These are phyloP conservation scores for Anguilla marmorata DNA, from an alignment of 2,797 vertebrate species.

Conservation along the genomic window DNA sequence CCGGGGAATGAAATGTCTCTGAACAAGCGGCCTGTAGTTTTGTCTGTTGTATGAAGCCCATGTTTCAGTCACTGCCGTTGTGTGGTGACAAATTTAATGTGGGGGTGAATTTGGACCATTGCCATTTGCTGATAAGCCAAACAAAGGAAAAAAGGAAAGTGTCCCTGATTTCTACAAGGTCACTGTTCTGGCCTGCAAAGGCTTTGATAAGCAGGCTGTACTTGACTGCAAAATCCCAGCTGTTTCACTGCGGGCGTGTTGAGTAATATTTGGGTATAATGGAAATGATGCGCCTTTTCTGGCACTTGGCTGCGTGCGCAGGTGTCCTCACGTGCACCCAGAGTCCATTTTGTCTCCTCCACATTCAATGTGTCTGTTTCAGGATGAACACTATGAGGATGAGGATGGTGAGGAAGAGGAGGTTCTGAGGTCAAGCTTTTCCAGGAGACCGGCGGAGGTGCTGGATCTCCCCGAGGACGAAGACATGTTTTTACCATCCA, in stretches of 20 bases:
- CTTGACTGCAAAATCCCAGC: slow-evolving; percentile 18
- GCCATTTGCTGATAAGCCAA: slow-evolving; percentile 42
- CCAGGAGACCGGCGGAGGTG: slow-evolving; percentile 77
- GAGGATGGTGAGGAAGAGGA: slow-evolving; percentile 73
- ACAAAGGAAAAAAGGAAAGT: slow-evolving; percentile 25
- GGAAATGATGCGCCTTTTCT: background rate
- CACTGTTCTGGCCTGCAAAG: background rate
- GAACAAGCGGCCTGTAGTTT: background rate
- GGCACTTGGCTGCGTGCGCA: slow-evolving; percentile 31
- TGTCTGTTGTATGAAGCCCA: background rate
- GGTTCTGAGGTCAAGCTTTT: slow-evolving; percentile 80
- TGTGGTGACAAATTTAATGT: background rate
- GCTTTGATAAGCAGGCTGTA: slow-evolving; percentile 14
- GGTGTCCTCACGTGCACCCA: slow-evolving; percentile 35
- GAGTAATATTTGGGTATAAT: slow-evolving; percentile 41
- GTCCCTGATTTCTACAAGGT: slow-evolving; percentile 14
- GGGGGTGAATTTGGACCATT: background rate
- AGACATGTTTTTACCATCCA: slow-evolving; percentile 75
- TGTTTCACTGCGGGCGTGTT: background rate
- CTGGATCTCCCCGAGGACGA: slow-evolving; percentile 85
- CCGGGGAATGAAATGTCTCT: background rate
- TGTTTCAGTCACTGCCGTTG: background rate
- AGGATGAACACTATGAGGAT: slow-evolving; percentile 88
- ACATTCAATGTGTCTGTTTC: slow-evolving; percentile 35
- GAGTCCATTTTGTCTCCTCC: background rate